Percentiles rank a stretch among this genome's conserved stretches.
Conservation (phyloP, 2,888 invertebrate species). For the Xestia ashworthii region DNA sequence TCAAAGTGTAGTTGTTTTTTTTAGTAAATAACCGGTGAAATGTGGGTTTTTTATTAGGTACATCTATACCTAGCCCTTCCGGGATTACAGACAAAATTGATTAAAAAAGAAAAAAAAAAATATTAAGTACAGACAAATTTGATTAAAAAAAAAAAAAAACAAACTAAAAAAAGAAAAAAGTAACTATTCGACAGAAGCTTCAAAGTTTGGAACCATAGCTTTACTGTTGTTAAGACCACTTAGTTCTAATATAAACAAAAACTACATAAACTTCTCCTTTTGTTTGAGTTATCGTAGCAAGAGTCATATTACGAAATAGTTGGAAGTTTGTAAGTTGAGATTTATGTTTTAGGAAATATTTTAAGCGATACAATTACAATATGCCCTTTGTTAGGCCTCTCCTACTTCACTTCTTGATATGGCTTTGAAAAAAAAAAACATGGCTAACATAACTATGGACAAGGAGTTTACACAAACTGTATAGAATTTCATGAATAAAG, state of each 20-base stretch:
- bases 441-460: background rate
- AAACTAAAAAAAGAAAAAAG: background rate
- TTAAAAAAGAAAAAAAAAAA: background rate
- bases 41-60: background rate
- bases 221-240: conserved; percentile 10
- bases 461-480: background rate
- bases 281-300: conserved; percentile 26
- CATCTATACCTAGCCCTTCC: background rate
- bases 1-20: background rate
- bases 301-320: conserved; percentile 33
- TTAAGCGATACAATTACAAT: conserved; percentile 26
- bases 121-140: background rate
- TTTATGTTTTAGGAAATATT: conserved; percentile 37
- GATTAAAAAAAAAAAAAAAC: background rate
- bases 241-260: conserved; percentile 36
- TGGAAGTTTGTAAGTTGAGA: conserved; percentile 31
- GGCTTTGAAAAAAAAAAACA: background rate
- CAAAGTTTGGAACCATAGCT: background rate
- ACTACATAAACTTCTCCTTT: background rate
- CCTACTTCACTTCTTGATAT: background rate
- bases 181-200: background rate
- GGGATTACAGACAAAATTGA: background rate
- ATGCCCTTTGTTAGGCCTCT: conserved; percentile 8
- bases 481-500: background rate
- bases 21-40: background rate